Evolutionary conservation across 2,113 vertebrate species (phyloP).

Genomic region (Nyctibius bracteatus): DNA sequence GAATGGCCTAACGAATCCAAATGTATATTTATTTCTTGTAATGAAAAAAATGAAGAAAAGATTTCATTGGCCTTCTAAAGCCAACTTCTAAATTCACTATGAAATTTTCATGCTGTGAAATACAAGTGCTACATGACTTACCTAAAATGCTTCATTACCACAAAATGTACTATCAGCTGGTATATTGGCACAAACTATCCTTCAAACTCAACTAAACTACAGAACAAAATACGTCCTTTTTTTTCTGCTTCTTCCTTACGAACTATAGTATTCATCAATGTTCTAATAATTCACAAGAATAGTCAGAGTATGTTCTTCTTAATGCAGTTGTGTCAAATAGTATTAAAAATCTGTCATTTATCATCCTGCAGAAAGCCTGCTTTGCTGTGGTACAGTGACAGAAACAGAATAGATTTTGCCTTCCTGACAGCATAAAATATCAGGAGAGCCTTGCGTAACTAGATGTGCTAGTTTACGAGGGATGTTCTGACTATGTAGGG

Average conservation of each 20-base stretch:
- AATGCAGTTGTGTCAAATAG: no score
- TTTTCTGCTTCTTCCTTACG: neutral
- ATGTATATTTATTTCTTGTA: neutral
- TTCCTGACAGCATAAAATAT: neutral
- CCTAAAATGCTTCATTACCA: neutral
- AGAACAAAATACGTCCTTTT: neutral
- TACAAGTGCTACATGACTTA: neutral
- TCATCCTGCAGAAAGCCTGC: neutral
- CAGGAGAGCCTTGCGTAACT: neutral
- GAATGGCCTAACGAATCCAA: neutral
- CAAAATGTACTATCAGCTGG: neutral
- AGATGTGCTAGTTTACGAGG: rapidly evolving
- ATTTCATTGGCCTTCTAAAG: neutral
- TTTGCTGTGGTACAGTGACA: neutral
- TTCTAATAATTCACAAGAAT: neutral
- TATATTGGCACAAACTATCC: neutral
- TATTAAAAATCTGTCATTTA: neutral
- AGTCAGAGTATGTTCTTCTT: neutral
- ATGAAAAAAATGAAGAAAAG: neutral
- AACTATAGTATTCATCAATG: neutral
- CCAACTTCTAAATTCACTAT: neutral
- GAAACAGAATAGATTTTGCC: neutral
- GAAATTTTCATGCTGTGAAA: neutral
- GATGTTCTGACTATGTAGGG: neutral
- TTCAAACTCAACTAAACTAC: neutral